A percentile compares a stretch with the other conserved stretches of the same genome.
Conservation (phyloP, 2,113 vertebrate genomes). For the Okapia johnstoni region DNA sequence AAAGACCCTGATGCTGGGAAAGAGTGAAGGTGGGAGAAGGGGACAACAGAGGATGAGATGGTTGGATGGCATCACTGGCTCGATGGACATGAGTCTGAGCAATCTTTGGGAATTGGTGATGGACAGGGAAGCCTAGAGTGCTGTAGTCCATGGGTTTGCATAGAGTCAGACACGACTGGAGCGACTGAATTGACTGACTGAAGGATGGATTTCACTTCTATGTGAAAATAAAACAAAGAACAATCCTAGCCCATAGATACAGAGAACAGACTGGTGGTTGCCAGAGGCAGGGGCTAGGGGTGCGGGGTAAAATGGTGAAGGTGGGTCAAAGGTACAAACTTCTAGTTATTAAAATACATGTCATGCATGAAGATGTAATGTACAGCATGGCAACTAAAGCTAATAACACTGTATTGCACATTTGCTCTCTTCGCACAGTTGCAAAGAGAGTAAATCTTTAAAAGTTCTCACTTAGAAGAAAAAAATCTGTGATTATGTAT, state of each 20-base stretch:
- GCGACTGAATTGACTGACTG: neutral
- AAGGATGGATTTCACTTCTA: neutral
- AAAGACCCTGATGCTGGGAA: neutral
- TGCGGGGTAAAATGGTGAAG: neutral
- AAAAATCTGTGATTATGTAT: neutral
- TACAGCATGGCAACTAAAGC: neutral
- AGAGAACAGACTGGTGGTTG: neutral
- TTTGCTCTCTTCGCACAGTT: neutral
- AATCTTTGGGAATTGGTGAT: neutral
- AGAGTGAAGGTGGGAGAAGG: neutral
- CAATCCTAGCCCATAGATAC: neutral
- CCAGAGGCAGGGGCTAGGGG: neutral
- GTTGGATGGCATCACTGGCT: neutral
- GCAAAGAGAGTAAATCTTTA: neutral
- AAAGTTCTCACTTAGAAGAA: neutral
- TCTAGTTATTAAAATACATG: neutral
- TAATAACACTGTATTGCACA: neutral
- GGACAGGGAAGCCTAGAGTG: neutral
- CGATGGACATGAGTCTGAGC: neutral
- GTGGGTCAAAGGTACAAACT: neutral
- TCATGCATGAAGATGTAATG: neutral
- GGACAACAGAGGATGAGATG: neutral
- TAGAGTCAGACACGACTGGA: neutral
- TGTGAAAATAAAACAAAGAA: neutral
- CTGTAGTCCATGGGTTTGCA: neutral